These are phyloP conservation scores for Ameiurus melas DNA, from an alignment of 2,113 vertebrate genomes.

Conservation along the genomic window DNA sequence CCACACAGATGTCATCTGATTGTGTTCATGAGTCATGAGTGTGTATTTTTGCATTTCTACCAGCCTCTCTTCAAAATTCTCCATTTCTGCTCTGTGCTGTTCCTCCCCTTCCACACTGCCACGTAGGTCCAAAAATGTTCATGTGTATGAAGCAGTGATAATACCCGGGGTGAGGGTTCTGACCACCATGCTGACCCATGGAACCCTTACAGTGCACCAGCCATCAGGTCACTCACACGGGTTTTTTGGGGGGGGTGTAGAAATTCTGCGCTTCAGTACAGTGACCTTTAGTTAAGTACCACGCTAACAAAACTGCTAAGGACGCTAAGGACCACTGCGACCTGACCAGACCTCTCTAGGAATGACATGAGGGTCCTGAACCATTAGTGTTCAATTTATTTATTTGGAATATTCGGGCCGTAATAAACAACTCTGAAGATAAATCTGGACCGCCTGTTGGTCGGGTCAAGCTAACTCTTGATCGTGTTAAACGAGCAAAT, in stretches of 20 bases:
- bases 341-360: neutral
- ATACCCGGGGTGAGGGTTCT: neutral
- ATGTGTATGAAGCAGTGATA: neutral
- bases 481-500: neutral
- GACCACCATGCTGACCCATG: neutral
- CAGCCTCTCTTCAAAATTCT: neutral
- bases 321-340: neutral
- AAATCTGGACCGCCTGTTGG: neutral
- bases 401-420: neutral
- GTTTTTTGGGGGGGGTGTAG: too few species aligned
- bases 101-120: neutral
- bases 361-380: neutral
- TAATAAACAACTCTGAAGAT: neutral
- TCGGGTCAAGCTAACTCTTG: neutral
- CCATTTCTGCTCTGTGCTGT: neutral
- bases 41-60: neutral
- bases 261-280: neutral
- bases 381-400: neutral
- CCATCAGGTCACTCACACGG: neutral
- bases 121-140: neutral
- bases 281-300: neutral
- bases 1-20: neutral
- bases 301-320: neutral
- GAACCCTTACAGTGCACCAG: neutral
- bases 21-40: slow-evolving; percentile 1